These are phyloP conservation scores for Schizopygopsis pylzovi DNA, from an alignment of 2,797 vertebrate genomes.

Conservation along the genomic window DNA sequence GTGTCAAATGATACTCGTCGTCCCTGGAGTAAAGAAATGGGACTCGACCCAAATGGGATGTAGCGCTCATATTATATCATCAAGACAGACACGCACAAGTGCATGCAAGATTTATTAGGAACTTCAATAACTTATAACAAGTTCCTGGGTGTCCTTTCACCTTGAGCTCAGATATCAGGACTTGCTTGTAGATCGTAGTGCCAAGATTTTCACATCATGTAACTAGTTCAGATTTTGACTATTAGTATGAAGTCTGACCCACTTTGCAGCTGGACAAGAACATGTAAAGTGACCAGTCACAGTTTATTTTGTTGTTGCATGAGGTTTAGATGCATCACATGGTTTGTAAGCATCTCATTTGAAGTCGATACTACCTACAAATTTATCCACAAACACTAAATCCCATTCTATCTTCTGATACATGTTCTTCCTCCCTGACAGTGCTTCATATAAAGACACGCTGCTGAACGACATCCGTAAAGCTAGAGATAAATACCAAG, in stretches of 20 bases:
- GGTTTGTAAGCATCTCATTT: background rate
- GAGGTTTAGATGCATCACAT: background rate
- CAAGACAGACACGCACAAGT: conserved; percentile 3
- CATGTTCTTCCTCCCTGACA: conserved; percentile 58
- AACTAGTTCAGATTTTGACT: background rate
- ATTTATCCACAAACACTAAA: background rate
- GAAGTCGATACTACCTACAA: background rate
- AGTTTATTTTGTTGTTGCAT: background rate
- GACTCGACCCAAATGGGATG: background rate
- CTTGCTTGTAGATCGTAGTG: background rate
- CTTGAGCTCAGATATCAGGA: conserved; percentile 38
- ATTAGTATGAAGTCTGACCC: background rate
- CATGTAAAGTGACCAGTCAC: background rate
- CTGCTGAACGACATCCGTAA: conserved; percentile 92
- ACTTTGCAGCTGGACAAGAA: background rate
- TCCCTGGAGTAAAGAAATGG: background rate
- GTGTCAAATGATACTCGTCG: background rate
- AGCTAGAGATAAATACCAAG: conserved; percentile 93
- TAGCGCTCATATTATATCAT: background rate
- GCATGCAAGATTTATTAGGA: conserved; percentile 14
- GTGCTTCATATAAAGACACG: conserved; percentile 90
- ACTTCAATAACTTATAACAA: background rate
- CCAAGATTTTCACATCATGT: background rate
- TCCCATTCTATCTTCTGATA: background rate
- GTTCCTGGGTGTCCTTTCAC: conserved; percentile 35